Evolutionary conservation across 1,140 invertebrate species (phyloP).

Genomic region (Heliothis virescens): DNA sequence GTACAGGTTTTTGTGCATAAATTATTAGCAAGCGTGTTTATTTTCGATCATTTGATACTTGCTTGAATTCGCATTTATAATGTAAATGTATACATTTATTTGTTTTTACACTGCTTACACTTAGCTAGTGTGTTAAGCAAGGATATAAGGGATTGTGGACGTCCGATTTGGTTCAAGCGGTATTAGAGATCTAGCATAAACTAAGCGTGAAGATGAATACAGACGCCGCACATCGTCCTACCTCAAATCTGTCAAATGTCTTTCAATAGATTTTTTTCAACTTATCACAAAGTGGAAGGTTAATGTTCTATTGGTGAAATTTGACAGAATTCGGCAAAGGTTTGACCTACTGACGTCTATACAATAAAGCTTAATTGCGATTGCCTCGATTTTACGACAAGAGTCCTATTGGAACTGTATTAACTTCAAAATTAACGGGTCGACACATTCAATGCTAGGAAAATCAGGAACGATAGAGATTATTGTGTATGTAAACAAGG

Average conservation of each 20-base stretch:
- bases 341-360: too few species aligned
- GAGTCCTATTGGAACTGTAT: too few species aligned
- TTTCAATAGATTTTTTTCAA: too few species aligned
- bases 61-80: neutral
- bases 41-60: neutral
- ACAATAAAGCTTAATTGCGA: too few species aligned
- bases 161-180: conserved; percentile 19
- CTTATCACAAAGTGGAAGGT: too few species aligned
- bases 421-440: too few species aligned
- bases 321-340: too few species aligned
- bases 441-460: conserved; percentile 45
- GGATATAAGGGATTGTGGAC: conserved; percentile 12
- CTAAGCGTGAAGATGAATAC: conserved; percentile 18
- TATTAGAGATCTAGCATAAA: neutral
- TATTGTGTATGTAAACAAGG: conserved; percentile 51
- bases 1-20: conserved; percentile 24
- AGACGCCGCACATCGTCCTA: too few species aligned
- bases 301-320: too few species aligned
- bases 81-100: neutral
- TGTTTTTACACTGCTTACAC: neutral
- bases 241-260: too few species aligned
- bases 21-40: neutral
- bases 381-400: neutral
- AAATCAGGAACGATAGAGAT: conserved; percentile 39
- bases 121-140: conserved; percentile 24